Percentiles rank a stretch among this genome's conserved stretches.
phyloP scores from a whole-genome alignment of 1,140 invertebrate species.

The Lamellibrachia luymesi region DNA sequence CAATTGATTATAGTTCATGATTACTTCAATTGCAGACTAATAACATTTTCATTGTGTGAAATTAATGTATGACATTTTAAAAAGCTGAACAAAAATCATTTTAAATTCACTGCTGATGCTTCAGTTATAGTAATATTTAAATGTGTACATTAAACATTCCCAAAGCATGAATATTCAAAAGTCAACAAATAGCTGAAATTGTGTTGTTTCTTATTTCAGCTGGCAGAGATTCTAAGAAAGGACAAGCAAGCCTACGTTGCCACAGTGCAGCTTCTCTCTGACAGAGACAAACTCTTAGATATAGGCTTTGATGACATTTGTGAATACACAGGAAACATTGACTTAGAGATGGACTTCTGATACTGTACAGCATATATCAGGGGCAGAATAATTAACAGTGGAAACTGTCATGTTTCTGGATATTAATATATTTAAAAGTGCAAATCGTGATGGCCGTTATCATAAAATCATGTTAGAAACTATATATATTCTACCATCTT shows the following conservation, averaged over 20 bases:
- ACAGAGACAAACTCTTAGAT: constrained; percentile 31
- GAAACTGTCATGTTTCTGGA: too few relatives aligned
- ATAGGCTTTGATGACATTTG: constrained; percentile 44
- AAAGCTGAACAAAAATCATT: too few relatives aligned
- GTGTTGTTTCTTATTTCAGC: constrained; percentile 13
- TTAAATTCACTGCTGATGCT: neutral
- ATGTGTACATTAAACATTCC: neutral
- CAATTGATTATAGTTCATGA: too few relatives aligned
- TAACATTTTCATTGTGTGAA: too few relatives aligned
- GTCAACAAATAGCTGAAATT: neutral
- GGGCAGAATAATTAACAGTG: neutral
- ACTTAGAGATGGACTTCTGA: neutral
- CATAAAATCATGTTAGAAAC: too few relatives aligned
- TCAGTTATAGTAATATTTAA: neutral
- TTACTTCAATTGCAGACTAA: too few relatives aligned
- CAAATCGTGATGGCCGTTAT: too few relatives aligned
- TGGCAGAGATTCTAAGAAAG: constrained; percentile 28
- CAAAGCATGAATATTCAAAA: neutral
- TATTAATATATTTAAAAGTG: too few relatives aligned
- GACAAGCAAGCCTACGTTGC: constrained; percentile 34
- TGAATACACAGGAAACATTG: constrained; percentile 36
- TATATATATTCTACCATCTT: too few relatives aligned
- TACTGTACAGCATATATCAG: neutral
- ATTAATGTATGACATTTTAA: too few relatives aligned
- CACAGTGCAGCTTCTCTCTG: constrained; percentile 36